Evolutionary conservation across 2,888 invertebrate species (phyloP).

Genomic region (Drosophila anomalata): DNA sequence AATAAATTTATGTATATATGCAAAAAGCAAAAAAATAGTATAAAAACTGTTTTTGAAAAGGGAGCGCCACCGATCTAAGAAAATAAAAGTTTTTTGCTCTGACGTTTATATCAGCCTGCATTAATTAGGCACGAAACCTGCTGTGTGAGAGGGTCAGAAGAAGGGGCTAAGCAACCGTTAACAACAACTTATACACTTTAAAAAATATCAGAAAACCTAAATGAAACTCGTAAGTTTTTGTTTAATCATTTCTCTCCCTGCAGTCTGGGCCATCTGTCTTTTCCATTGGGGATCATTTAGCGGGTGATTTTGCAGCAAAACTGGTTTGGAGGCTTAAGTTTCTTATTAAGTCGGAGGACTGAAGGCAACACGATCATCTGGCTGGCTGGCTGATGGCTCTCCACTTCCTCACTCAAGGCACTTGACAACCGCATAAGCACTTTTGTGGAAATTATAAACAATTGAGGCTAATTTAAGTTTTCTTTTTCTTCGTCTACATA

Average conservation of each 20-base stretch:
- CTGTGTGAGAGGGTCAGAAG: slow-evolving; percentile 40
- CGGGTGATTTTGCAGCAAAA: slow-evolving; percentile 56
- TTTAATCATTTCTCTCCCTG: neutral
- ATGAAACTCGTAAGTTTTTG: neutral
- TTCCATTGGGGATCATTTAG: slow-evolving; percentile 49
- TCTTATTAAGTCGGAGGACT: slow-evolving; percentile 28
- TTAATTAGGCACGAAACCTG: slow-evolving; percentile 74
- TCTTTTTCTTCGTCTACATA: slow-evolving; percentile 31
- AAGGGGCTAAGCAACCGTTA: slow-evolving; percentile 16
- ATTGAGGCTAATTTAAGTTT: slow-evolving; percentile 79
- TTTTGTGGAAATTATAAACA: slow-evolving; percentile 68
- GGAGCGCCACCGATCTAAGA: slow-evolving; percentile 57
- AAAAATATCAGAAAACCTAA: neutral
- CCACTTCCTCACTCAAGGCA: slow-evolving; percentile 69
- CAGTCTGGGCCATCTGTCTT: slow-evolving; percentile 9
- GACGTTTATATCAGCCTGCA: slow-evolving; percentile 56
- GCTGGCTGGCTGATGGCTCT: slow-evolving; percentile 11
- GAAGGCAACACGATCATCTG: slow-evolving; percentile 24
- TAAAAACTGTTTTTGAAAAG: slow-evolving; percentile 37
- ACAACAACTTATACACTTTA: neutral
- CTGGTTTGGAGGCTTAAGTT: slow-evolving; percentile 23
- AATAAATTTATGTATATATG: slow-evolving; percentile 65
- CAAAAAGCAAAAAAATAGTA: slow-evolving; percentile 46
- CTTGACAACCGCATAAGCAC: slow-evolving; percentile 51
- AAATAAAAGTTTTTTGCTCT: slow-evolving; percentile 21